phyloP scores from a whole-genome alignment of 2,888 invertebrate species.

The Diloba caeruleocephala region DNA sequence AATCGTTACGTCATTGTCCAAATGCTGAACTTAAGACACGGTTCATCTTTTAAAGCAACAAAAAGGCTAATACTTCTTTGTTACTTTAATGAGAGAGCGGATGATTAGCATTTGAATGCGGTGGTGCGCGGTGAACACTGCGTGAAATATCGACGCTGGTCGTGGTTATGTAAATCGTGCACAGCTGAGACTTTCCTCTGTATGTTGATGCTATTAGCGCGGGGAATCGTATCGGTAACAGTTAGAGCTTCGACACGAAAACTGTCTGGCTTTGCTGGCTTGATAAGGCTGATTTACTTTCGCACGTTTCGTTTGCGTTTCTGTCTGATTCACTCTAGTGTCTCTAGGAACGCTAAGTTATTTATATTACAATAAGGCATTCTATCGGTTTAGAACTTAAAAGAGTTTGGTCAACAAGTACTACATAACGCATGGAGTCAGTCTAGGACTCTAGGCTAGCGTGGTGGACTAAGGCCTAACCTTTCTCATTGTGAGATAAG shows the following conservation, averaged over 20 bases:
- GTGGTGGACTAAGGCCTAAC: too few species aligned
- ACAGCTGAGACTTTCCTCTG: constrained; percentile 68
- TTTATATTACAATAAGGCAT: too few species aligned
- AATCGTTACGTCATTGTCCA: constrained; percentile 21
- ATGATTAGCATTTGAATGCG: constrained; percentile 40
- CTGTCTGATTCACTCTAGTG: too few species aligned
- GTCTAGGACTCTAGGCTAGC: too few species aligned
- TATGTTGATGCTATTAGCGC: constrained; percentile 63
- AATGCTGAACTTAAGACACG: background rate
- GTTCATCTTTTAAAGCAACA: background rate
- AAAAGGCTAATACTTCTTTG: background rate
- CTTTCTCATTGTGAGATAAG: too few species aligned
- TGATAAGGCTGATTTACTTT: constrained; percentile 1
- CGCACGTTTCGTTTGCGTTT: constrained; percentile 2
- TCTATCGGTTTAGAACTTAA: too few species aligned
- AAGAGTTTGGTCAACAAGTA: too few species aligned
- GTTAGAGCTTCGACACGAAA: constrained; percentile 36
- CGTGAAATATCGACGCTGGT: constrained; percentile 34
- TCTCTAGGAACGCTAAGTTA: too few species aligned
- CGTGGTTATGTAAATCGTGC: constrained; percentile 67
- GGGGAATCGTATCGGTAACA: constrained; percentile 47
- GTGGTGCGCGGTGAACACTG: constrained; percentile 25
- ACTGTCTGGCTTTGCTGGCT: constrained; percentile 26
- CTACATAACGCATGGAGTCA: too few species aligned
- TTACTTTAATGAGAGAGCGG: constrained; percentile 30